Evolutionary conservation across 2,888 invertebrate genomes (phyloP), one percentile per base, ranked within the genome.

Genomic region (Sphecodes monilicornis): DNA sequence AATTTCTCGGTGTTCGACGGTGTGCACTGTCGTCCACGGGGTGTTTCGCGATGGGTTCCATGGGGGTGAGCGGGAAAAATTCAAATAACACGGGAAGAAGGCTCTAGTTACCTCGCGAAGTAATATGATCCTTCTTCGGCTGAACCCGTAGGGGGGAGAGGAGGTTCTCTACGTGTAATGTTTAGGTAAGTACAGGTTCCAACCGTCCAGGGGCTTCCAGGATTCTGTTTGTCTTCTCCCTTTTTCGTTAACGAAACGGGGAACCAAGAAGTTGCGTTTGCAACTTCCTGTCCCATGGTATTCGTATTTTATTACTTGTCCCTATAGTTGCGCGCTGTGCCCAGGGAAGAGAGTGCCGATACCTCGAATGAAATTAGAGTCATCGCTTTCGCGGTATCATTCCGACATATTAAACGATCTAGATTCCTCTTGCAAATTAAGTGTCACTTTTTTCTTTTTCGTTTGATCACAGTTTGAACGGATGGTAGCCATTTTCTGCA

Each of bases 101-200:
- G 74, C 32, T 86, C 83, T 72, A 78, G 78, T 87, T 86, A 82
- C 84, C 60, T 43, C n/a, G n/a, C 41, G 43, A 50, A 46, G 86
- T 78, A 86, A 86, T 70, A 80, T n/a, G 86, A 86, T 78, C 73
- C 50, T 22, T 50, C 86, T 82, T 74, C 41, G 76, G 68, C 71
- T 39, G n/a, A 11, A 26, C 26, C 26, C 5, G n/a, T 18, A 0
- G 22, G 32, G 8, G 18, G 16, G 29, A 22, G 64, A 18, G 22
- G 10, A 18, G 36, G 32, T 66, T 66, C 36, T 78, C 85, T 72
- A 69, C 79, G 82, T 82, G 82, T 79, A 86, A 86, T 80, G 82
- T 79, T 82, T 80, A 82, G 77, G 74, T 82, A 79, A 85, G 78
- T 86, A 79, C 70, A 85, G 85, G 85, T 85, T 82, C 76, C 43